A percentile compares a stretch with the other conserved stretches of the same genome.
These are phyloP conservation scores for Sylvia borin DNA, from an alignment of 2,797 vertebrate species.

Conservation along the genomic window DNA sequence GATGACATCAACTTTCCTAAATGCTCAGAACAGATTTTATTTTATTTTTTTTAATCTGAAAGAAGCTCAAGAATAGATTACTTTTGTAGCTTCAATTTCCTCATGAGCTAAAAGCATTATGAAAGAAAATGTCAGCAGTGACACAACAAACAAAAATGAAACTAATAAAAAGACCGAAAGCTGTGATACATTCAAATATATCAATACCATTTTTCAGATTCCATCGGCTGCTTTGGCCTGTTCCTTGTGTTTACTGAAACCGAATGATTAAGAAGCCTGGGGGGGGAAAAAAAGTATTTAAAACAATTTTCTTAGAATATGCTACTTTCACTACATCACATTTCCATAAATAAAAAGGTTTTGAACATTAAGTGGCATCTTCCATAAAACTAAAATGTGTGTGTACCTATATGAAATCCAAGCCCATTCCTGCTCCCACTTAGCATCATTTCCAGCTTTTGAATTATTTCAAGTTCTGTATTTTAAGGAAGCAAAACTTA, in stretches of 20 bases:
- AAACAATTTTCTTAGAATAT: neutral
- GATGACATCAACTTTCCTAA: neutral
- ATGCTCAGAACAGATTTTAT: neutral
- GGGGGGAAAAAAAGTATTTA: neutral
- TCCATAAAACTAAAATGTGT: neutral
- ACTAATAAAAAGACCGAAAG: neutral
- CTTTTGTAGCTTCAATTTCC: neutral
- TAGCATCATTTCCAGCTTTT: neutral
- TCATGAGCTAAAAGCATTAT: neutral
- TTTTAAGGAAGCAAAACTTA: neutral
- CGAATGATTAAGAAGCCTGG: conserved; percentile 89
- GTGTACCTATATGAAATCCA: neutral
- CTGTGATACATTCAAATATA: neutral
- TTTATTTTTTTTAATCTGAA: neutral
- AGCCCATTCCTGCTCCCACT: neutral
- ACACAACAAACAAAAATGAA: neutral
- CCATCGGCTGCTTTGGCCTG: conserved; percentile 84
- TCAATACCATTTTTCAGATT: conserved; percentile 86
- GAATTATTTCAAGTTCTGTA: neutral
- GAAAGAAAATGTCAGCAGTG: neutral
- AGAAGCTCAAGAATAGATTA: neutral
- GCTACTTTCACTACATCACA: neutral
- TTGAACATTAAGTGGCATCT: neutral
- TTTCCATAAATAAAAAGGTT: neutral
- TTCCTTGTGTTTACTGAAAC: conserved; percentile 81